phyloP scores from a whole-genome alignment of 53 echinoderm and acorn worm genomes.

The Apostichopus leukothele region DNA sequence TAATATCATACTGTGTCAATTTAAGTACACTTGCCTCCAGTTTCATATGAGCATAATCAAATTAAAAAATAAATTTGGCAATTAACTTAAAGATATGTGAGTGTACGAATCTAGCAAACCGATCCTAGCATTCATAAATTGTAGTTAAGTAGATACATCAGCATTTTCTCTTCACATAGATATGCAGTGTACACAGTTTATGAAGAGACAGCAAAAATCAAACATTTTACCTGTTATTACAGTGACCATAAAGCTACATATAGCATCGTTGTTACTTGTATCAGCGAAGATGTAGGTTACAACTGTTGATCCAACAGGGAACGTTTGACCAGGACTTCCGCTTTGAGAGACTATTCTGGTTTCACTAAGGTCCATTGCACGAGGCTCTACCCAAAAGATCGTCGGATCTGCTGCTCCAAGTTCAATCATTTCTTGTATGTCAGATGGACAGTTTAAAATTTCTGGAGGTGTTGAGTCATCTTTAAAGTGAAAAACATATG shows the following conservation, averaged over 20 bases:
- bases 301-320: background rate
- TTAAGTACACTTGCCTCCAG: no score
- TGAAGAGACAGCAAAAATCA: no score
- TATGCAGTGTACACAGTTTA: no score
- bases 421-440: constrained; percentile 53
- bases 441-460: constrained; percentile 41
- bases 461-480: constrained; percentile 34
- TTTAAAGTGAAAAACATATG: background rate
- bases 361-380: constrained; percentile 58
- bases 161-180: no score
- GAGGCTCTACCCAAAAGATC: constrained; percentile 57
- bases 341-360: constrained; percentile 39
- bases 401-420: constrained; percentile 49
- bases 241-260: background rate
- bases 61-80: no score
- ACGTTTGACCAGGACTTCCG: background rate
- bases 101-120: no score
- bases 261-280: background rate
- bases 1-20: no score
- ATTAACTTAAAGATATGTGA: no score
- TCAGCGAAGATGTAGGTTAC: background rate
- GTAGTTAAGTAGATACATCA: no score
- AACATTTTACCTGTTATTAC: no score
- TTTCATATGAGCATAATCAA: no score
- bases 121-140: no score